Base-by-base conservation (phyloP, 2,797 vertebrate genomes). In the Tokudaia tokunoshimensis region DNA sequence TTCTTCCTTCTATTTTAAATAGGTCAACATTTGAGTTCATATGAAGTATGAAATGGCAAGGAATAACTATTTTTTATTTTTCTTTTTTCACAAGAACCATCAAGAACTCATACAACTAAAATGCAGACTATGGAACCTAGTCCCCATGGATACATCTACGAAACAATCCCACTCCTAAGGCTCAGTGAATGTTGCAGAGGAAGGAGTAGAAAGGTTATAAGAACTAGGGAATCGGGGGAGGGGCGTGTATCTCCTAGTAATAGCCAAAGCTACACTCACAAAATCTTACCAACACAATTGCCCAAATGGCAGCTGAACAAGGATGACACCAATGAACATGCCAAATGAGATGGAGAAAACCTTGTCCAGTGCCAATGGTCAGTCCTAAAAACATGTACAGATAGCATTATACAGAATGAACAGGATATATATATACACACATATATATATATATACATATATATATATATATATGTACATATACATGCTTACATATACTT, bases 11-110 rank as follows among this genome's bases (percentile, higher is more conserved):
- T 79, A 29, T n/a, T 87, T 81, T 85, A 50, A 95, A 63, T 74
- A 87, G 50, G 34, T 19, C 55, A 67, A 47, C 14, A 29, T 85
- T 26, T 91, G 20, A 70, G 34, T 83, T 17, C 6, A 59, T 47
- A 31, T 24, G 12, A 84, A 94, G 61, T 65, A 20, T 22, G 57
- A 91, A 92, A 90, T 94, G 44, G 55, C 76, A 70, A 85, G 47
- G 26, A 74, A n/a, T n/a, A 55, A 22, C 52, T 55, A 29, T 63
- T 10, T 13, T n/a, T 78, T 70, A 6, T 37, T 70, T 70, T 70
- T 70, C 17, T 72, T 15, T 88, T 78, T 24, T 87, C 50, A 76
- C 1, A 65, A 91, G 83, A 4, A 84, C 29, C 55, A 80, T 11
- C 14, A 57, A 65, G 59, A 65, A 65, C 61, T 84, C 41, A 65